Evolutionary conservation across 2,888 invertebrate genomes (phyloP).

Genomic region (Gibbula magus): DNA sequence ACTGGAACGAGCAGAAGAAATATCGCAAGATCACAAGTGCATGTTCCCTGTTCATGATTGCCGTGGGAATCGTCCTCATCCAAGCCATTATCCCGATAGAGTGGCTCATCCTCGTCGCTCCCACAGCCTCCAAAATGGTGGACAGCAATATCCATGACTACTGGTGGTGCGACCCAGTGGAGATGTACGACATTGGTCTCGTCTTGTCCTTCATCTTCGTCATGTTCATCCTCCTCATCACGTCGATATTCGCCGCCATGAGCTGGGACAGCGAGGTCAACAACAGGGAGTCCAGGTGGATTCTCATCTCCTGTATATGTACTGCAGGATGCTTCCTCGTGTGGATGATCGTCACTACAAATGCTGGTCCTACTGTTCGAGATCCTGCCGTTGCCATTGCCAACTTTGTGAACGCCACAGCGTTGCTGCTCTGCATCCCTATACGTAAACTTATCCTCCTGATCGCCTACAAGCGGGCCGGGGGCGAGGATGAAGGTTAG

Average conservation of each 20-base stretch:
- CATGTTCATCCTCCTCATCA: conserved; percentile 74
- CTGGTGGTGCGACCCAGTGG: conserved; percentile 67
- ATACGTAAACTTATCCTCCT: conserved; percentile 73
- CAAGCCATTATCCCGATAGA: conserved; percentile 75
- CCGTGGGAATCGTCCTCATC: conserved; percentile 67
- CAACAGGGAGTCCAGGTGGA: conserved; percentile 75
- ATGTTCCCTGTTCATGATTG: conserved; percentile 68
- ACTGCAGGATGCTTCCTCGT: conserved; percentile 73
- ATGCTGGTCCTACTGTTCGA: conserved; percentile 65
- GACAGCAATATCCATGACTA: conserved; percentile 55
- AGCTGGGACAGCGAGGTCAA: conserved; percentile 75
- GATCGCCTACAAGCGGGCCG: conserved; percentile 45
- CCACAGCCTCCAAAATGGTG: conserved; percentile 62
- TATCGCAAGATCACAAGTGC: conserved; percentile 69
- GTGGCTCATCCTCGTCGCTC: conserved; percentile 75
- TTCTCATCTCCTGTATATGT: conserved; percentile 61
- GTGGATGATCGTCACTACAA: conserved; percentile 75
- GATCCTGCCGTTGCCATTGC: conserved; percentile 74
- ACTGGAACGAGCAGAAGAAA: conserved; percentile 49
- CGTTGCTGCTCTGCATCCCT: conserved; percentile 73
- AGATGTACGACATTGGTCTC: conserved; percentile 72
- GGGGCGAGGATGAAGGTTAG: conserved; percentile 41
- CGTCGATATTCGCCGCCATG: conserved; percentile 73
- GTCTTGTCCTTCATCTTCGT: conserved; percentile 75
- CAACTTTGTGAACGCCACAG: conserved; percentile 74